phyloP scores from a whole-genome alignment of 2,113 vertebrate species.

The Paradoxurus hermaphroditus region DNA sequence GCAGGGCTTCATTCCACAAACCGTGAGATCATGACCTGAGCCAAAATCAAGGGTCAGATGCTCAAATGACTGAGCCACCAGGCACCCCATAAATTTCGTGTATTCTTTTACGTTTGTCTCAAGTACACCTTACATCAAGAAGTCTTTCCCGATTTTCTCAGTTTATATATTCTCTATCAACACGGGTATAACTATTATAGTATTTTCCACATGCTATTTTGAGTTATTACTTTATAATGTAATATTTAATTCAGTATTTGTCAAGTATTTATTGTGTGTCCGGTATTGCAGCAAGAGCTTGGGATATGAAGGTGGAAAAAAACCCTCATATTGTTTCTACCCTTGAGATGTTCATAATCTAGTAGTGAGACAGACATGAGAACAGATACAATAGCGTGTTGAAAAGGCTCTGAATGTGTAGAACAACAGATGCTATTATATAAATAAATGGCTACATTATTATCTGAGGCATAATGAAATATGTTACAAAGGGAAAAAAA shows the following conservation, averaged over 20 bases:
- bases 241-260: background rate
- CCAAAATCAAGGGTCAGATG: too few relatives aligned
- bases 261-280: background rate
- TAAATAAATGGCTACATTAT: background rate
- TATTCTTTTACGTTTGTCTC: background rate
- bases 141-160: background rate
- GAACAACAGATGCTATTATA: background rate
- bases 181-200: background rate
- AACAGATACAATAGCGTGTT: background rate
- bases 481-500: background rate
- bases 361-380: background rate
- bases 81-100: background rate
- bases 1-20: too few relatives aligned
- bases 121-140: background rate
- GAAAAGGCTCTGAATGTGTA: background rate
- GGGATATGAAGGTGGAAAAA: background rate
- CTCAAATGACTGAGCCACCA: too few relatives aligned
- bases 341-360: background rate
- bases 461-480: background rate
- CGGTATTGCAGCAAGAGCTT: background rate
- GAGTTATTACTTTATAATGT: background rate
- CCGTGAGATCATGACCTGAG: too few relatives aligned
- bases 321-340: background rate
- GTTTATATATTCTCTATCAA: background rate
- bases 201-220: background rate